Evolutionary conservation across 2,888 invertebrate species (phyloP), one percentile per base, ranked within the genome.

Genomic region (Netelia virgata): DNA sequence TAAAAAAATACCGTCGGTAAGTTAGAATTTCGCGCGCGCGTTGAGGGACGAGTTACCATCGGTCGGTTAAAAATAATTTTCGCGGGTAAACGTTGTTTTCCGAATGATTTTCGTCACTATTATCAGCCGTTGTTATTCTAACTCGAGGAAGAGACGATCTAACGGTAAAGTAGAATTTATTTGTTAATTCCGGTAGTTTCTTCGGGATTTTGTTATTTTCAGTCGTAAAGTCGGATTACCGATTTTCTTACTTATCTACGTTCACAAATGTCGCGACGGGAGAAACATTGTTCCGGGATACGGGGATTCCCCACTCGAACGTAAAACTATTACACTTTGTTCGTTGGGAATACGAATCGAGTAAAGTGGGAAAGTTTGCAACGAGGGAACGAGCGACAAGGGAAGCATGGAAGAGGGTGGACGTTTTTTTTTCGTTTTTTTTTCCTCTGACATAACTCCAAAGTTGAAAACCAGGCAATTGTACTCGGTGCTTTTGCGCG

Each of bases 381-480:
- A 43, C 9, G 43, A 43, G 11, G 8, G 43, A 47, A 66, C 23
- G 16, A 18, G 50, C 18, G 23, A 36, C 41, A 18, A 41, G 14
- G 18, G 50, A 14, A 16, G 1, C 16, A 11, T 47, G 36, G 59
- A 5, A 18, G 28, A 28, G 57, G 18, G 69, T 69, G 36, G 68
- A 57, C 1, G 14, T 3, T 36, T 5, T 36, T 36, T 36, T 36
- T 36, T 6, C 1, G 18, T 14, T 28, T 36, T 47, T 81, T 81
- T 80, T 73, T 66, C 50, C n/a, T 74, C 53, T 63, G 69, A 8
- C 16, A 1, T 69, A 70, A 16, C 23, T 57, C 18, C 75, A 28
- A 61, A 80, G 68, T 72, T 64, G 83, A 83, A 79, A 68, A 47
- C 63, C 59, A 61, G 69, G 47, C 64, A 50, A 70, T 80, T 20